Percentiles rank a stretch among this genome's conserved stretches.
phyloP scores from a whole-genome alignment of 2,113 vertebrate species.

The Barnardius zonarius region DNA sequence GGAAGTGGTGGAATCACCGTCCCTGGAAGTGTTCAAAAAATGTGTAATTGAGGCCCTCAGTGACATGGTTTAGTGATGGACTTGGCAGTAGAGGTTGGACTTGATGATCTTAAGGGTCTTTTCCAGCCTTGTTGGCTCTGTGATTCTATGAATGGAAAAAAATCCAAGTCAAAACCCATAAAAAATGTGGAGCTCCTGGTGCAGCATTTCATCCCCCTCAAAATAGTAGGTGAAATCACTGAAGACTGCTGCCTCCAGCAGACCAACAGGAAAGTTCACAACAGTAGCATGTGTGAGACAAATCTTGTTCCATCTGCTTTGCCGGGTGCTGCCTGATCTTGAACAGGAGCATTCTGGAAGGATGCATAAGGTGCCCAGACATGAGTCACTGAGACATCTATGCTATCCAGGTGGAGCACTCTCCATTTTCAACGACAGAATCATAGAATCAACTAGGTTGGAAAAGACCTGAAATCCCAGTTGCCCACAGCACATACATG shows the following conservation, averaged over 20 bases:
- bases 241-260: background rate
- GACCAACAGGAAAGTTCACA: background rate
- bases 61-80: background rate
- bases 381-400: background rate
- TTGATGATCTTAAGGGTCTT: background rate
- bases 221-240: background rate
- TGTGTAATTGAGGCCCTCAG: background rate
- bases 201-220: background rate
- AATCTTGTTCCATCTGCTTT: background rate
- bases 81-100: background rate
- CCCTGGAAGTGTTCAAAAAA: background rate
- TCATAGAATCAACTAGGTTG: background rate
- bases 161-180: background rate
- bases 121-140: background rate
- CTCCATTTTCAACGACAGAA: background rate
- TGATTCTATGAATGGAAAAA: background rate
- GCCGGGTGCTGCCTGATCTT: background rate
- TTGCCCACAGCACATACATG: accelerated
- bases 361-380: background rate
- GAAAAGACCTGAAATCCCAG: background rate
- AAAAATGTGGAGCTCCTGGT: background rate
- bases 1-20: background rate
- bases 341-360: background rate
- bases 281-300: background rate
- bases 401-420: background rate